Evolutionary conservation across 1,140 invertebrate genomes (phyloP).

Genomic region (Pseudomyrmex pallidus): DNA sequence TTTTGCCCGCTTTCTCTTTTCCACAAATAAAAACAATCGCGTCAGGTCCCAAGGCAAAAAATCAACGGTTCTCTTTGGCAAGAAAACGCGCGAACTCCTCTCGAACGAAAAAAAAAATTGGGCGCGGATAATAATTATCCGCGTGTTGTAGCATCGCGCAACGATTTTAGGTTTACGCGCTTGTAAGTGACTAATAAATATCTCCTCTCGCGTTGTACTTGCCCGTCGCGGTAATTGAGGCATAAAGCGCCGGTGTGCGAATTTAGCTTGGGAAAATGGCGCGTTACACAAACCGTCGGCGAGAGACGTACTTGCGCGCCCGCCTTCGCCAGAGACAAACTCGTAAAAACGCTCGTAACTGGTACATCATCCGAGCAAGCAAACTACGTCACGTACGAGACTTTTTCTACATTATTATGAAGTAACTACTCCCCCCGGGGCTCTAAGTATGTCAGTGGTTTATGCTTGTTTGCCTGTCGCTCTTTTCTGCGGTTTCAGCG

Average conservation of each 20-base stretch:
- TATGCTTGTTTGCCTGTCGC: constrained; percentile 36
- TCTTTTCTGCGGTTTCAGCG: constrained; percentile 28
- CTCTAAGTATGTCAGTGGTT: constrained; percentile 59
- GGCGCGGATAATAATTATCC: constrained; percentile 28
- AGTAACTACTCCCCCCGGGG: constrained; percentile 31
- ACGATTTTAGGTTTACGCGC: constrained; percentile 47
- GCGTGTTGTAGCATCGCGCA: too few relatives aligned
- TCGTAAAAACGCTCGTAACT: constrained; percentile 37
- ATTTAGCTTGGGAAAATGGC: constrained; percentile 21
- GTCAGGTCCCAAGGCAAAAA: constrained; percentile 15
- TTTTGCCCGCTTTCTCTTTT: constrained; percentile 24
- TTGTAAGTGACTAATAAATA: constrained; percentile 57
- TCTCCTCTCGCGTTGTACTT: constrained; percentile 15
- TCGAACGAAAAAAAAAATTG: constrained; percentile 22
- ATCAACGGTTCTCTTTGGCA: background rate
- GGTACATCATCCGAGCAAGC: constrained; percentile 17
- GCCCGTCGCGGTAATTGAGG: constrained; percentile 53
- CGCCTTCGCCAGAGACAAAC: constrained; percentile 2
- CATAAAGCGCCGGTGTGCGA: constrained; percentile 38
- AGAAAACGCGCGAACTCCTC: background rate
- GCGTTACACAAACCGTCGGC: constrained; percentile 33
- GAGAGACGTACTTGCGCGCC: constrained; percentile 15
- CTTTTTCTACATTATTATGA: constrained; percentile 60
- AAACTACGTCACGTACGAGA: constrained; percentile 25
- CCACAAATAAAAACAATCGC: background rate